Conservation (phyloP, 2,113 vertebrate species). For the Natator depressus region DNA sequence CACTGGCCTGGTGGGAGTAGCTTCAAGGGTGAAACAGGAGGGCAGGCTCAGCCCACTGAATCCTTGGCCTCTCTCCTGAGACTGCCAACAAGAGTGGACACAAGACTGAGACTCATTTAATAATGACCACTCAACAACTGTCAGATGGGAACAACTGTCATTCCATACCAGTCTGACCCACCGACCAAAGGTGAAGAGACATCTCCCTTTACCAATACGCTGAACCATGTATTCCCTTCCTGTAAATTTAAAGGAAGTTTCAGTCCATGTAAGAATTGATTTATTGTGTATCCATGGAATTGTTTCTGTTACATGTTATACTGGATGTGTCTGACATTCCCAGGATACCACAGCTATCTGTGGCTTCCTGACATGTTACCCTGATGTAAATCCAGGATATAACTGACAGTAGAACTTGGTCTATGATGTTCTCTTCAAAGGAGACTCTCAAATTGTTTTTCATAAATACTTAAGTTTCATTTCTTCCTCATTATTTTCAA, state of each 20-base stretch:
- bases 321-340: not conserved
- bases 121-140: not conserved
- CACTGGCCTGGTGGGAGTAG: not conserved
- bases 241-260: not conserved
- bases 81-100: not conserved
- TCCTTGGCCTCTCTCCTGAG: not conserved
- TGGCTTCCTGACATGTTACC: not conserved
- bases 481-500: not conserved
- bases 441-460: not conserved
- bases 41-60: not conserved
- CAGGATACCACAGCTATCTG: accelerated
- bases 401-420: not conserved
- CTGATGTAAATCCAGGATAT: accelerated
- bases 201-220: not conserved
- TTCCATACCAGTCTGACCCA: not conserved
- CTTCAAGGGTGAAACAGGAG: not conserved
- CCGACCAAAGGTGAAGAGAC: not conserved
- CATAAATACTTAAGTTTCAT: not conserved
- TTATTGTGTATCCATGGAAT: not conserved
- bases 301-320: not conserved
- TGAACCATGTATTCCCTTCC: not conserved
- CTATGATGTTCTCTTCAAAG: not conserved
- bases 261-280: not conserved
- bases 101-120: not conserved
- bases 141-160: not conserved